Conservation (phyloP, 2,888 invertebrate genomes). For the Nemapogon koenigi region DNA sequence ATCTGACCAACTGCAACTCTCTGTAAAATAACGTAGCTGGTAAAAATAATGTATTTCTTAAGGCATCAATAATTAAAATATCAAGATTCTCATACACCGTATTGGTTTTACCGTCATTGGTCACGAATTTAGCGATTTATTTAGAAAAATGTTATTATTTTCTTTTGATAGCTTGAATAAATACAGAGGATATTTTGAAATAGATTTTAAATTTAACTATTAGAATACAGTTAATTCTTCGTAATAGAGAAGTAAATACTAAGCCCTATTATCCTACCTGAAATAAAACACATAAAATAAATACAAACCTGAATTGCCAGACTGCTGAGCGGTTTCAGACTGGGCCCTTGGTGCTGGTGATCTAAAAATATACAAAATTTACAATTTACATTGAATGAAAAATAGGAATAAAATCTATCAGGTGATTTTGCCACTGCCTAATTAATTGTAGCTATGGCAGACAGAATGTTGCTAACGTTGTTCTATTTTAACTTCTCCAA, state of each 20-base stretch:
- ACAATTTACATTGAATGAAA: background rate
- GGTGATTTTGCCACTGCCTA: background rate
- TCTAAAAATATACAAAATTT: slow-evolving; percentile 20
- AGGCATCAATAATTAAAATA: background rate
- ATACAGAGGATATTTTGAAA: background rate
- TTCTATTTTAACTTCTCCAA: too few species aligned
- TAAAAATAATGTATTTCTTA: background rate
- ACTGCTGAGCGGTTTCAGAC: slow-evolving; percentile 36
- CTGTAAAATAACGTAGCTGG: slow-evolving; percentile 17
- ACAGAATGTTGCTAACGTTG: too few species aligned
- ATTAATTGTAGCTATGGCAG: too few species aligned
- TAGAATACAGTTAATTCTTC: too few species aligned
- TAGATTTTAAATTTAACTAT: background rate
- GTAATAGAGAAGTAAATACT: too few species aligned
- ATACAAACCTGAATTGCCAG: slow-evolving; percentile 36
- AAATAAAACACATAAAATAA: background rate
- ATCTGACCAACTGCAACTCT: slow-evolving; percentile 51
- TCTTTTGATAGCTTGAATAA: too few species aligned
- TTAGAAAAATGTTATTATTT: too few species aligned
- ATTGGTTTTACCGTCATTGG: too few species aligned
- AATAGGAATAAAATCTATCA: background rate
- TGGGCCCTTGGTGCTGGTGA: slow-evolving; percentile 42
- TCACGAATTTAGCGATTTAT: too few species aligned
- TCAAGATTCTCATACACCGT: too few species aligned
- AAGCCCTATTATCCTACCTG: too few species aligned